Percentiles rank a stretch among this genome's conserved stretches.
Conservation (phyloP, 2,888 invertebrate genomes). For the Esperia sulphurella region DNA sequence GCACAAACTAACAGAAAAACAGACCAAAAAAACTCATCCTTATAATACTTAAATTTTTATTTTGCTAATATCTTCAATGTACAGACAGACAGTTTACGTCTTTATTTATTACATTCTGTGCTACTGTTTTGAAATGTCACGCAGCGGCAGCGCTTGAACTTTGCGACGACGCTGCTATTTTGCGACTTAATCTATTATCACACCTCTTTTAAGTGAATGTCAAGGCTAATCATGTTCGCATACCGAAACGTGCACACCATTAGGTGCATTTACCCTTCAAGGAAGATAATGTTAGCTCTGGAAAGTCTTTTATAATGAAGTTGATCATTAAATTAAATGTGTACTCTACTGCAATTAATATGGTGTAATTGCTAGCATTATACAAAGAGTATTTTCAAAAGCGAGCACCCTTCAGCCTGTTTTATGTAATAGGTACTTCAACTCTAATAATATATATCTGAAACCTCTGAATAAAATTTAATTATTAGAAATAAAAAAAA, state of each 20-base stretch:
- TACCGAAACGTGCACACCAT: not conserved
- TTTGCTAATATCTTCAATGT: too few relatives aligned
- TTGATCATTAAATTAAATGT: not conserved
- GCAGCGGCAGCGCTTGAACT: conserved; percentile 23
- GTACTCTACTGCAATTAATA: not conserved
- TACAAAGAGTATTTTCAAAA: not conserved
- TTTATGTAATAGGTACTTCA: too few relatives aligned
- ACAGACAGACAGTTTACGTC: too few relatives aligned
- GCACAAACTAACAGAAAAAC: too few relatives aligned
- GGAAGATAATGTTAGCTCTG: not conserved
- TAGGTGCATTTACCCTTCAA: not conserved
- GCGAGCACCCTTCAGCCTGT: too few relatives aligned
- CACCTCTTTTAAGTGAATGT: not conserved
- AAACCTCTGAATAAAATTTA: too few relatives aligned
- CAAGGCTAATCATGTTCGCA: not conserved
- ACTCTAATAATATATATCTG: too few relatives aligned
- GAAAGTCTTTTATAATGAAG: not conserved
- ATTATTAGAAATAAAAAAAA: too few relatives aligned
- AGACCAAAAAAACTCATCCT: too few relatives aligned
- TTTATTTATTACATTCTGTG: too few relatives aligned
- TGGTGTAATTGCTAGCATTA: not conserved
- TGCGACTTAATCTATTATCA: not conserved
- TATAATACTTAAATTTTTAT: too few relatives aligned
- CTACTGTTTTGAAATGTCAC: conserved; percentile 37
- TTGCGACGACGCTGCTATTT: conserved; percentile 14